phyloP scores from a whole-genome alignment of 2,888 invertebrate genomes.

The Anorthoa munda region DNA sequence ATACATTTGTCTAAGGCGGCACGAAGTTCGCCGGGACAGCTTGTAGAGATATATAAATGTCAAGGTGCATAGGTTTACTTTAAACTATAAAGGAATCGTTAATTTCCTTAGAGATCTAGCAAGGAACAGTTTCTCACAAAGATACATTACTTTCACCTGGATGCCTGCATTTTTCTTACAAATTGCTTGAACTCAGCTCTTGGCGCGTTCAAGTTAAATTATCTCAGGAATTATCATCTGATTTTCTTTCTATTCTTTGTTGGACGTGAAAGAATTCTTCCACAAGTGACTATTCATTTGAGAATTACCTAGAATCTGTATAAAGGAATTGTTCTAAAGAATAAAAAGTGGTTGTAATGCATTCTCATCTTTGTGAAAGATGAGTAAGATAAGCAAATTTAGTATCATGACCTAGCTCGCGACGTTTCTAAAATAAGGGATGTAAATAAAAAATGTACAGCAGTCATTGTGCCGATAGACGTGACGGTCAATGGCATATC shows the following conservation, averaged over 20 bases:
- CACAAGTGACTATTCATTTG: neutral
- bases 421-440: too few relatives aligned
- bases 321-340: neutral
- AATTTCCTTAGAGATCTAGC: conserved; percentile 38
- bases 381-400: too few relatives aligned
- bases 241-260: conserved; percentile 27
- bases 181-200: conserved; percentile 62
- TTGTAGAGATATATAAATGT: too few relatives aligned
- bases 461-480: too few relatives aligned
- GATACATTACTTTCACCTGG: conserved; percentile 67
- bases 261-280: conserved; percentile 3
- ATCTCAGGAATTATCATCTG: conserved; percentile 39
- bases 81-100: conserved; percentile 31
- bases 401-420: too few relatives aligned
- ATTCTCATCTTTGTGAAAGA: too few relatives aligned
- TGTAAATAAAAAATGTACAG: too few relatives aligned
- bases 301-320: neutral
- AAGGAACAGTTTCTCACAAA: conserved; percentile 34
- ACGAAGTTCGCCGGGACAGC: too few relatives aligned
- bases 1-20: too few relatives aligned
- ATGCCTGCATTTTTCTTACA: conserved; percentile 68
- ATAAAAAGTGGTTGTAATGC: neutral
- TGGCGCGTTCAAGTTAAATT: conserved; percentile 35
- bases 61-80: neutral
- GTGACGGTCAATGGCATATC: too few relatives aligned